Conservation (phyloP, 2,797 vertebrate species). For the Phoebastria nigripes region DNA sequence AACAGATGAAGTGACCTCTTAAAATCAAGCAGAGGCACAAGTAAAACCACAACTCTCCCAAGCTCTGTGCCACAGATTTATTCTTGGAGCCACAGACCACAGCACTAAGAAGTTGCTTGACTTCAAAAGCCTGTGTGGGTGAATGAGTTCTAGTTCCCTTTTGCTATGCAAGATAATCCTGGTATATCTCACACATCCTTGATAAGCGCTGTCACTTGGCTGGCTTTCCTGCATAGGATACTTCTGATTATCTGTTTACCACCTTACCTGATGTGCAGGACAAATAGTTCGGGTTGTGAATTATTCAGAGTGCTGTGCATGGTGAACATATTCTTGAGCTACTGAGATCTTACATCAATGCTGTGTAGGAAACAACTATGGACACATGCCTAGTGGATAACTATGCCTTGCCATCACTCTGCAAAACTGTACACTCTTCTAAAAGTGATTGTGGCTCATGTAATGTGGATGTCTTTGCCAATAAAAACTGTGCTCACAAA, state of each 20-base stretch:
- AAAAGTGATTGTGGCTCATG: neutral
- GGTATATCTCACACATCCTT: neutral
- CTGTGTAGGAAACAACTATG: neutral
- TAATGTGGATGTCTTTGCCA: neutral
- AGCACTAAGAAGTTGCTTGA: neutral
- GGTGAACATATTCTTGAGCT: neutral
- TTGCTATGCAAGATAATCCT: neutral
- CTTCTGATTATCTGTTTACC: neutral
- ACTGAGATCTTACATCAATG: neutral
- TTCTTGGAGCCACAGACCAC: constrained; percentile 5
- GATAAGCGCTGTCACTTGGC: neutral
- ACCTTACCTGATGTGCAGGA: neutral
- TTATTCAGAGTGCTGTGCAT: neutral
- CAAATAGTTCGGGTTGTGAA: neutral
- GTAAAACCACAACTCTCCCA: neutral
- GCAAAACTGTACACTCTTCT: neutral
- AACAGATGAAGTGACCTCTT: neutral
- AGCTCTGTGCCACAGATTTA: neutral
- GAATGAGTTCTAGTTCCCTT: neutral
- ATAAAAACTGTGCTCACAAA: constrained; percentile 3
- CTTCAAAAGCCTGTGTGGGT: neutral
- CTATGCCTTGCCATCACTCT: neutral
- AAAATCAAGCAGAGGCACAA: neutral
- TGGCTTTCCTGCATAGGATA: neutral
- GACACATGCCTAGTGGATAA: neutral